These are phyloP conservation scores for Alca torda DNA, from an alignment of 2,797 vertebrate genomes.

Conservation along the genomic window DNA sequence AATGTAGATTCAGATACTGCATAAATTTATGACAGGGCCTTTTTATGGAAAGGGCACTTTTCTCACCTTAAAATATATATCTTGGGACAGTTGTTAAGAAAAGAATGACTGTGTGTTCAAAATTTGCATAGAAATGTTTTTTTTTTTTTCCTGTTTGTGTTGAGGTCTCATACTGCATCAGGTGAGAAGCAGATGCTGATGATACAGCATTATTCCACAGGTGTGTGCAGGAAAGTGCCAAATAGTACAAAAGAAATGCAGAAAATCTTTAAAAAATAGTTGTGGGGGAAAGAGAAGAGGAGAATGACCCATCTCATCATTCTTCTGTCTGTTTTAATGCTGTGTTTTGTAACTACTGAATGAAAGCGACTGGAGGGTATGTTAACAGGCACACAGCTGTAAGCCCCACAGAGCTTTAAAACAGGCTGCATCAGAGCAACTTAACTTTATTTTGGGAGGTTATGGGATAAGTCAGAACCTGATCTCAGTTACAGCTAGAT, in stretches of 20 bases:
- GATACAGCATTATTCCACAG: rapidly evolving
- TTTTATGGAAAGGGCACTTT: neutral
- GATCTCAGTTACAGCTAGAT: constrained; percentile 48
- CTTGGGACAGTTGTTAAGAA: neutral
- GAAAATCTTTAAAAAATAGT: neutral
- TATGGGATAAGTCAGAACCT: constrained; percentile 48
- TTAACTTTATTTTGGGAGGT: constrained; percentile 58
- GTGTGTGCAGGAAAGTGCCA: neutral
- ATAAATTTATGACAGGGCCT: neutral
- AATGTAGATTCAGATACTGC: neutral
- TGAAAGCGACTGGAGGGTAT: neutral
- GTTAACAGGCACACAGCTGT: constrained; percentile 16
- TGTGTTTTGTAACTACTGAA: neutral
- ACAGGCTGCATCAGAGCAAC: constrained; percentile 17
- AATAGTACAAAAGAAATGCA: neutral
- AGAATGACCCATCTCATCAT: neutral
- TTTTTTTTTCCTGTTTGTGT: neutral
- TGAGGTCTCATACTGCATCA: neutral
- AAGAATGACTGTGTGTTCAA: neutral
- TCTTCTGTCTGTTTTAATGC: neutral
- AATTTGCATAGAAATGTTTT: neutral
- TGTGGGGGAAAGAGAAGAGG: neutral
- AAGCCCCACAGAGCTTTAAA: constrained; percentile 43
- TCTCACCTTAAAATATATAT: neutral
- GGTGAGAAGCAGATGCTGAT: neutral